Base-by-base conservation (phyloP, 2,888 invertebrate species). In the Epiblema foenella region DNA sequence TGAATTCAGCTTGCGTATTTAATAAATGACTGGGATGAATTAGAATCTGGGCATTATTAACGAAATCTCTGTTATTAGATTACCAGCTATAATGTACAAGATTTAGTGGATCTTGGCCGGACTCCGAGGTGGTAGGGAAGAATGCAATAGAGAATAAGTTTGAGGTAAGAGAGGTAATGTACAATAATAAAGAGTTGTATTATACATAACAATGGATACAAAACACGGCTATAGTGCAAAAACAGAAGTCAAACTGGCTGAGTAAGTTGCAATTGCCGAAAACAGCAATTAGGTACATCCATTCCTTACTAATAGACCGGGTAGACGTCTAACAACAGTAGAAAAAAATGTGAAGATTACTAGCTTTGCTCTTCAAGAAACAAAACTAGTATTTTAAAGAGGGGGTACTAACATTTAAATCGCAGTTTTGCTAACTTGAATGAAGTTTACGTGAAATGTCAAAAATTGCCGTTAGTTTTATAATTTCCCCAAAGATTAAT, bases 261-360 rank as follows among this genome's bases (percentile, higher is more conserved):
- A 46, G 42, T 59, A 24, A 65, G 59, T 69, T 52, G 58, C 59
- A 52, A 63, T 63, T 52, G 64, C 17, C 33, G 65, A 20, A 20
- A 65, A 24, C 58, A 69, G 64, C 52, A 64, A 69, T 65, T 59
- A n/a, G n/a, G n/a, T n/a, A 65, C 58, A 52, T 20, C 18, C 58
- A 58, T 64, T 39, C 51, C 64, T 17, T 10, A 54, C 65, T 54
- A 69, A 68, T 60, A 46, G 60, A n/a, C 12, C 12, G 29, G n/a
- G 42, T 42, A 64, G 18, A n/a, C n/a, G 15, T 65, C 15, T 11
- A 15, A 46, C 15, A 69, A 52, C 10, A 8, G 46, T 49, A 9
- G 1, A 39, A 20, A 39, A 60, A 67, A 59, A 17, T 7, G 17
- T 39, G 39, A 29, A 42, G n/a, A 39, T 12, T 39, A 51, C 39